Percentiles rank a stretch among this genome's conserved stretches.
These are phyloP conservation scores for Pyrocephalus nanus DNA, from an alignment of 2,797 vertebrate species.

Conservation along the genomic window DNA sequence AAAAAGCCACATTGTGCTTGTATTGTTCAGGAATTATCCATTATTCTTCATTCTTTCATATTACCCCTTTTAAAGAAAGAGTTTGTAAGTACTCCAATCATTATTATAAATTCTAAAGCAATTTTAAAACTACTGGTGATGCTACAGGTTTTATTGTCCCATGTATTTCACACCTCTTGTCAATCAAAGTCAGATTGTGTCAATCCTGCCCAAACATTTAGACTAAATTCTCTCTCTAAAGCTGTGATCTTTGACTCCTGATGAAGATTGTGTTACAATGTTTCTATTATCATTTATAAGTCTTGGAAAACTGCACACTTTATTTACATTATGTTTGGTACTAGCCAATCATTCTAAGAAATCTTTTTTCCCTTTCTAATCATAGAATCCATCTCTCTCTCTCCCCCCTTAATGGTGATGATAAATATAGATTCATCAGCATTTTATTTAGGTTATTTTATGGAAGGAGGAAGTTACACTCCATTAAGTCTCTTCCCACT, in stretches of 20 bases:
- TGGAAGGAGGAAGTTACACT: neutral
- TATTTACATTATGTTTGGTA: neutral
- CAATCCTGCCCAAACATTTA: slow-evolving; percentile 12
- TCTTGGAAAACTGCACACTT: neutral
- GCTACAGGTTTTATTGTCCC: neutral
- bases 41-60: neutral
- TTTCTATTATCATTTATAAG: slow-evolving; percentile 2
- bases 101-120: neutral
- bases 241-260: slow-evolving; percentile 29
- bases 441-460: neutral
- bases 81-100: neutral
- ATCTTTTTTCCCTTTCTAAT: neutral
- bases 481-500: neutral
- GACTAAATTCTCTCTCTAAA: slow-evolving; percentile 50
- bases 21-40: neutral
- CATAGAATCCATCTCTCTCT: neutral
- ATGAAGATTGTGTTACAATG: slow-evolving; percentile 42
- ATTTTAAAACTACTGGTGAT: neutral
- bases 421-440: neutral
- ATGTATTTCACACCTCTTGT: neutral
- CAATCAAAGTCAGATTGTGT: slow-evolving; percentile 4
- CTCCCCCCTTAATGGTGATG: neutral
- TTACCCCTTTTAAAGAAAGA: neutral
- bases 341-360: neutral
- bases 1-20: neutral